Evolutionary conservation across 2,113 vertebrate genomes (phyloP), one percentile per base, ranked within the genome.

Genomic region (Tychaedon coryphoeus): DNA sequence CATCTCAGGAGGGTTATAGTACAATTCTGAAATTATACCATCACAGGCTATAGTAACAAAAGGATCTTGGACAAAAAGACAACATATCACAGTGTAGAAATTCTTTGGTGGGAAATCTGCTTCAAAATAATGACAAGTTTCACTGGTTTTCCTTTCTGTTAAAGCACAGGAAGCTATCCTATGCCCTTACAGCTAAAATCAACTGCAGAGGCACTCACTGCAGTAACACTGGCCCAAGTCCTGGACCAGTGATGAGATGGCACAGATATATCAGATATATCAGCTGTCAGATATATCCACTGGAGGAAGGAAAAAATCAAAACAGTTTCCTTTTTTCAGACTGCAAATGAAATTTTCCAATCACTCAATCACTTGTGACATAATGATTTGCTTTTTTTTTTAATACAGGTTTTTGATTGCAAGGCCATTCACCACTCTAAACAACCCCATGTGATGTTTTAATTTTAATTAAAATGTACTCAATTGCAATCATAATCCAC

Each of bases 381-480:
- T 15, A 62, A 48, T 16, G 4, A 40, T 56, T 64, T 33, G 6
- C 25, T 8, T 34, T 47, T 76, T 93, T 82, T 61, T 29, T 60
- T 16, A 65, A 53, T 31, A 47, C 3, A 47, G 64, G 54, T 94
- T 96, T 96, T 96, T 94, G 40, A 67, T 34, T 94, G 72, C 40
- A 62, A 1, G 2, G 23, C 64, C 38, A 73, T 83, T 93, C 54
- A 65, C 66, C 71, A 8, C 80, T 88, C 36, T 66, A 54, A 95
- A 86, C n/a, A 73, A 65, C 58, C 82, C 72, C n/a, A 6, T 70
- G 29, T 69, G 48, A 57, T 45, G 69, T 86, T 97, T 97, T 96
- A 67, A 93, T 97, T 96, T 96, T 94, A 96, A 88, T 97, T 96
- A 42, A 62, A 62, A 96, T 65, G 19, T 82, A 71, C 94, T 96